Evolutionary conservation across 2,797 vertebrate species (phyloP), one percentile per base, ranked within the genome.

Genomic region (Acipenser oxyrinchus): DNA sequence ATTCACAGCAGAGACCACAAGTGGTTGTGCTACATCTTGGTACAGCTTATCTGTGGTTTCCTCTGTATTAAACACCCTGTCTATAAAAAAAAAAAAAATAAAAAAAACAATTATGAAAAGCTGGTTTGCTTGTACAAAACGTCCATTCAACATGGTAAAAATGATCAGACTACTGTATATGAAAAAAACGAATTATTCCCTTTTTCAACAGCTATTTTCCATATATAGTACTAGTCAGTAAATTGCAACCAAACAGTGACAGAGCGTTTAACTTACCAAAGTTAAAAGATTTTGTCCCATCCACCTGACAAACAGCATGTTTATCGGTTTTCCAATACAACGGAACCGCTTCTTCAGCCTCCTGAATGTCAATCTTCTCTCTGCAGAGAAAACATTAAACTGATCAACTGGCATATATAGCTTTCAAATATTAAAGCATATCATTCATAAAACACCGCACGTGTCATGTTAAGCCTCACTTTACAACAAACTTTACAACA

Each of bases 1-100:
- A 64, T 88, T 82, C 6, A 98, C 90, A 9, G 92, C 82, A 50
- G 96, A 97, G 13, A 92, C 84, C 52, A 99, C 93, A 78, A 98
- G 87, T 10, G 95, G 92, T 72, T 93, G 93, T 2, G 95, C 94
- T 8, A 97, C 89, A 55, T 85, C 86, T 68, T 93, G 87, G 68
- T 96, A 98, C 5, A 99, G 84, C 58, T 93, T 87, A 68, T 75
- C 78, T 15, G 95, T 97, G 48, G 84, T 89, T 82, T 96, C 91
- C 0, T 79, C 78, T 1, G 91, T 83, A 4, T 87, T 82, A 80
- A 99, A 98, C 13, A 99, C 94, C 53, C 89, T 80, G 80, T 98
- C 96, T 99, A 76, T 59, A 75, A 72, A 69, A 71, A 18, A 76
- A 57, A 49, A 64, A 10, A 73, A 10, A 60, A n/a, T n/a, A n/a